phyloP scores from a whole-genome alignment of 2,113 vertebrate species.

The Myiopsitta monachus region DNA sequence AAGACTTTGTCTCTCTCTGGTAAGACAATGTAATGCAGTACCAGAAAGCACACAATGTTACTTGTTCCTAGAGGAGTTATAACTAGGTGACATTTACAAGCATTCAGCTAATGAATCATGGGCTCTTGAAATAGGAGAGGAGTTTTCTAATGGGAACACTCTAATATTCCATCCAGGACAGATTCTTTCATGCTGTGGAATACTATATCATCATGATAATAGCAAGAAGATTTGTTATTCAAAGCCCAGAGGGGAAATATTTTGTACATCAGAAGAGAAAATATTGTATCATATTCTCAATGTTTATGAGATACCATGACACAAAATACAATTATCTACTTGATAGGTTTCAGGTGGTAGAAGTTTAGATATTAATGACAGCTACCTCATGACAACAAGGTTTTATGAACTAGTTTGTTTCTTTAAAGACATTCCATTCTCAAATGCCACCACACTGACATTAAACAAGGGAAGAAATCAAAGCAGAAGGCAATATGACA shows the following conservation, averaged over 20 bases:
- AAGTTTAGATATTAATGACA: neutral
- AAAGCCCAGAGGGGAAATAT: neutral
- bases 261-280: slow-evolving; percentile 1
- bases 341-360: neutral
- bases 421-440: neutral
- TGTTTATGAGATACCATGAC: neutral
- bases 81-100: slow-evolving; percentile 40
- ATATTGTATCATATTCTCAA: neutral
- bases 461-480: neutral
- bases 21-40: neutral
- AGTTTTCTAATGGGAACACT: slow-evolving; percentile 9
- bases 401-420: slow-evolving; percentile 4
- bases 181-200: neutral
- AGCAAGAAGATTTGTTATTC: slow-evolving; percentile 29
- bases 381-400: neutral
- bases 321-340: neutral
- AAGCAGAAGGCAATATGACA: slow-evolving; percentile 22
- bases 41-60: neutral
- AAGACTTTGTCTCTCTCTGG: neutral
- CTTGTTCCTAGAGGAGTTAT: slow-evolving; percentile 19
- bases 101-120: slow-evolving; percentile 38
- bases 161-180: neutral
- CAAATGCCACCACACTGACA: neutral
- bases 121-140: neutral
- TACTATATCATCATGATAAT: neutral